Evolutionary conservation across 2,113 vertebrate genomes (phyloP), one percentile per base, ranked within the genome.

Genomic region (Bambusicola thoracicus): DNA sequence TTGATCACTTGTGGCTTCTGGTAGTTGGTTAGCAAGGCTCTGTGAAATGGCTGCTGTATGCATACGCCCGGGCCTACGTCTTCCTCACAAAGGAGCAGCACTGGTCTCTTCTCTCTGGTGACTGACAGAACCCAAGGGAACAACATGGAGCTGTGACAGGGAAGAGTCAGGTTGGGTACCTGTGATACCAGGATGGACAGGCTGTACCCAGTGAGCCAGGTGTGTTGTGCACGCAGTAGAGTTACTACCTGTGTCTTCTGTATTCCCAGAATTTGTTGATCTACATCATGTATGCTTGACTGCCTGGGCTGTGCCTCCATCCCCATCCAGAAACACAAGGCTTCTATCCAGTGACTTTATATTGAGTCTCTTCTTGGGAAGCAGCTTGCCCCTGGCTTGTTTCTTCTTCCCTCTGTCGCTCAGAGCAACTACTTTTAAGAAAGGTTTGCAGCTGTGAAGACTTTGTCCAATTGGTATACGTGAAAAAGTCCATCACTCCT

Each of bases 401-500:
- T 55, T 63, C 17, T 49, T 48, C 58, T 90, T 76, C 43, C 9
- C 11, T 78, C 30, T 85, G 48, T 72, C 43, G 11, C 61, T 89
- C 25, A 11, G 53, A 81, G 79, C 44, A 79, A 40, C 30, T 65
- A 13, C 27, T 13, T 65, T 81, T 61, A 29, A 67, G 87, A 41
- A 66, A 41, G 36, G 8, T 73, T 79, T 34, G 51, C 67, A 81
- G 83, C 61, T 0, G 0, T 82, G 55, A 55, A 95, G 56, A 83
- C 53, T 70, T 87, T 85, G 68, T 82, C 75, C 46, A 66, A 7
- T 82, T 80, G 59, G 53, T 79, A 5, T 67, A 58, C n/a, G 44
- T 85, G 67, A 82, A 91, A 77, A 91, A 95, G 92, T 85, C 81
- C 85, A 89, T 51, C 66, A 25, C 62, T 81, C 46, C 70, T 70